Conservation (phyloP, 2,888 invertebrate genomes). For the Ormyrus labotus region DNA sequence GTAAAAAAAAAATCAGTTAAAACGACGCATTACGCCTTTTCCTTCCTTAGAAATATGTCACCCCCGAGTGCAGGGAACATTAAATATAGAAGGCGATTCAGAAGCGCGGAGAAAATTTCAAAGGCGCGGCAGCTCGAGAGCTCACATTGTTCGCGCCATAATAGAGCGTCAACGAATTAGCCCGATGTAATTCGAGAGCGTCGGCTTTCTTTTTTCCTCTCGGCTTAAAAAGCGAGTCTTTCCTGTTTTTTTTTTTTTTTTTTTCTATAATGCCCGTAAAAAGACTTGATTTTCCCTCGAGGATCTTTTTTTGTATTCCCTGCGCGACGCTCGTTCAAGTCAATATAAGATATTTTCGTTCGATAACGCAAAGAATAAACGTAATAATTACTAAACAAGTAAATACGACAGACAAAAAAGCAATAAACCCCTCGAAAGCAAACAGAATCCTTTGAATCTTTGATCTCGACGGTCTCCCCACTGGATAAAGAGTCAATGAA, state of each 20-base stretch:
- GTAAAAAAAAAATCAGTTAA: slow-evolving; percentile 49
- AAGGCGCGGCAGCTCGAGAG: slow-evolving; percentile 47
- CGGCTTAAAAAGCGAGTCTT: slow-evolving; percentile 1
- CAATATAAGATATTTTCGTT: neutral
- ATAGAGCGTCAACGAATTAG: slow-evolving; percentile 65
- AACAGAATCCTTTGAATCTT: no score
- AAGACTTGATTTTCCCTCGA: slow-evolving; percentile 32
- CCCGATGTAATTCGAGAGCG: slow-evolving; percentile 66
- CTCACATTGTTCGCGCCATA: slow-evolving; percentile 55
- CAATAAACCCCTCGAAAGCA: no score
- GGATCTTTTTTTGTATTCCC: neutral
- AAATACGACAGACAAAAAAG: no score
- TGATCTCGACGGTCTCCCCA: no score
- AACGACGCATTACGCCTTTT: slow-evolving; percentile 40
- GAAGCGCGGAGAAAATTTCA: slow-evolving; percentile 48
- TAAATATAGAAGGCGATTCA: slow-evolving; percentile 46
- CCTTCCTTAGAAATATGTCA: slow-evolving; percentile 46
- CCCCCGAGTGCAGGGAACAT: slow-evolving; percentile 41
- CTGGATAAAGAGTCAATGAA: neutral
- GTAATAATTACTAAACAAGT: no score
- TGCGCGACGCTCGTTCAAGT: neutral
- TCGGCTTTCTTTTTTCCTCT: slow-evolving; percentile 24
- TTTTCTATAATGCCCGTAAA: neutral
- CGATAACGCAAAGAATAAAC: neutral
- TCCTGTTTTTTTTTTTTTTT: slow-evolving; percentile 23